These are phyloP conservation scores for Drosophila siamana DNA, from an alignment of 2,888 invertebrate genomes.

Conservation along the genomic window DNA sequence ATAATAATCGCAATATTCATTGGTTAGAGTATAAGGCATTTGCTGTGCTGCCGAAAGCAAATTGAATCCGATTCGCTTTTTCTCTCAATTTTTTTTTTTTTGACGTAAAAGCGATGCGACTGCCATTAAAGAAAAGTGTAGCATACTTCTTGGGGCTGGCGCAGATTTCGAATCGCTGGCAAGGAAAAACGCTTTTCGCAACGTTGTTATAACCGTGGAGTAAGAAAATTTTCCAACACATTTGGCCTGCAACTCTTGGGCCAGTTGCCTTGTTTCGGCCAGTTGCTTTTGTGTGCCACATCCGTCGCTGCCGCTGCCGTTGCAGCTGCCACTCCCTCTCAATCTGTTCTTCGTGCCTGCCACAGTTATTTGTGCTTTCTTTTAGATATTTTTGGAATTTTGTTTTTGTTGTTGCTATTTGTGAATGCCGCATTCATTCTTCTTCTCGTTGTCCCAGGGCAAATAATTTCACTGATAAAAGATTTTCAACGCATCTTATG, in stretches of 20 bases:
- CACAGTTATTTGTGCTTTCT: conserved; percentile 24
- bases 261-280: conserved; percentile 73
- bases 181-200: conserved; percentile 56
- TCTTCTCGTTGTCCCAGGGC: conserved; percentile 69
- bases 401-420: conserved; percentile 40
- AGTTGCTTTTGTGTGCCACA: conserved; percentile 45
- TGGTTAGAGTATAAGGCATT: conserved; percentile 7
- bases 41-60: neutral
- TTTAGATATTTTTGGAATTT: conserved; percentile 17
- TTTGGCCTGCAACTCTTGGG: conserved; percentile 65
- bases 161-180: conserved; percentile 43
- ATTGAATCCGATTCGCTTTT: conserved; percentile 1
- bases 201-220: conserved; percentile 67
- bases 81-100: conserved; percentile 53
- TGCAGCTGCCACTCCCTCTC: neutral
- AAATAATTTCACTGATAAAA: conserved; percentile 81
- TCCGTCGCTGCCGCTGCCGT: neutral
- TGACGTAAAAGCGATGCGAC: conserved; percentile 74
- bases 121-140: conserved; percentile 78
- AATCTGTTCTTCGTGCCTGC: conserved; percentile 16
- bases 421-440: conserved; percentile 37
- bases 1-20: too few relatives aligned
- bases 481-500: conserved; percentile 81
- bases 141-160: conserved; percentile 62
- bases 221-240: conserved; percentile 79